A percentile compares a stretch with the other conserved stretches of the same genome.
These are phyloP conservation scores for Dasypogon diadema DNA, from an alignment of 2,888 invertebrate genomes.

Conservation along the genomic window DNA sequence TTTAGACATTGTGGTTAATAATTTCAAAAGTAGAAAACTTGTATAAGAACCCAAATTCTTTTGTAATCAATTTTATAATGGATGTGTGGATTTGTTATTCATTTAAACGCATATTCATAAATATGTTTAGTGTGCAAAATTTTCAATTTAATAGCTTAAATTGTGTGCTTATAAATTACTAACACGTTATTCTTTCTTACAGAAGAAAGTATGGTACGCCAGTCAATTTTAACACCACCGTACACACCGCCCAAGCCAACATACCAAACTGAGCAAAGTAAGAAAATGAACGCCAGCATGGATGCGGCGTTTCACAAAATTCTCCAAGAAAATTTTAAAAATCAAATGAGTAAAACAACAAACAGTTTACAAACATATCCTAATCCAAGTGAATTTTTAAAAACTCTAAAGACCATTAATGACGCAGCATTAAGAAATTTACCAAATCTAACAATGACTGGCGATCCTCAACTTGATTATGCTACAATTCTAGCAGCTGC, in stretches of 20 bases:
- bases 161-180: neutral
- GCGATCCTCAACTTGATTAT: slow-evolving; percentile 49
- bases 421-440: slow-evolving; percentile 50
- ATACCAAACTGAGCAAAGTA: neutral
- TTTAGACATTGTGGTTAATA: no score
- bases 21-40: no score
- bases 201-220: slow-evolving; percentile 34
- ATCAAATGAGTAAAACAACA: slow-evolving; percentile 2
- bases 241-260: slow-evolving; percentile 20
- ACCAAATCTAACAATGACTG: slow-evolving; percentile 52
- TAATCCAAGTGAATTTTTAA: slow-evolving; percentile 39
- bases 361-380: slow-evolving; percentile 1
- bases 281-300: neutral
- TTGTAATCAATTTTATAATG: no score
- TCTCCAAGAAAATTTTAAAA: slow-evolving; percentile 4
- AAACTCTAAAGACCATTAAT: slow-evolving; percentile 24
- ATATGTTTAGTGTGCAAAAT: no score
- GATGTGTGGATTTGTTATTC: no score
- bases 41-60: no score
- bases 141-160: no score
- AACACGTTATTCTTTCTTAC: neutral
- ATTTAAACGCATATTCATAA: no score
- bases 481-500: slow-evolving; percentile 51
- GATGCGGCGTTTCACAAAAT: neutral
- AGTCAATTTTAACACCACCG: slow-evolving; percentile 45